Evolutionary conservation across 2,888 invertebrate species (phyloP), one percentile per base, ranked within the genome.

Genomic region (Crossocerus cetratus): DNA sequence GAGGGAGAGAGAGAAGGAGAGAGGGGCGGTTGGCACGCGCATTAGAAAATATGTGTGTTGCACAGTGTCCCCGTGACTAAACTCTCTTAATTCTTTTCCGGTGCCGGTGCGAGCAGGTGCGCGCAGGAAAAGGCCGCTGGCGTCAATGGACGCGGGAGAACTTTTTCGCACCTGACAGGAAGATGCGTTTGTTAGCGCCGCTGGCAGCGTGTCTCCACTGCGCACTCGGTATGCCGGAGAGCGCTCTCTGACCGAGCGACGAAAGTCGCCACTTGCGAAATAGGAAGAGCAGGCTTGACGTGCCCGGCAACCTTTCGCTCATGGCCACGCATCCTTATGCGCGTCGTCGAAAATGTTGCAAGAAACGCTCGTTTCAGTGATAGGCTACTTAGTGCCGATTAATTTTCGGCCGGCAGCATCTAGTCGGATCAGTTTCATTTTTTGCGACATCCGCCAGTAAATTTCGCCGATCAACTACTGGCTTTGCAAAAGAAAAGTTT

Each of bases 21-120:
- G 56, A 64, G 49, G n/a, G 49, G 42, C 42, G 21, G 57, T 8
- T 16, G 32, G 32, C 32, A 11, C 32, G 8, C 23, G 67, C 54
- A 58, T 69, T 77, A 63, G 68, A 74, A 74, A 76, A 58, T 54
- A 57, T 32, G 32, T 32, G 11, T 43, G 20, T 32, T 13, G 55
- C 43, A 66, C 18, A 55, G 63, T 21, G 55, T 23, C 44, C 66
- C 62, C 79, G 79, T 80, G 79, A 80, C 80, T 77, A 69, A 80
- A 80, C 75, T 77, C 62, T 49, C 69, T 75, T 69, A 77, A 80
- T 81, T 58, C 71, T 58, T 72, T 78, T 78, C 74, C 80, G 78
- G 81, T 65, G 53, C 21, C 14, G 4, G 49, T n/a, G 18, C 65
- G 49, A 32, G 8, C 32, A 32, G 14, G 8, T 18, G 62, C 80